Conservation (phyloP, 2,888 invertebrate species). For the Crepidodera aurea region DNA sequence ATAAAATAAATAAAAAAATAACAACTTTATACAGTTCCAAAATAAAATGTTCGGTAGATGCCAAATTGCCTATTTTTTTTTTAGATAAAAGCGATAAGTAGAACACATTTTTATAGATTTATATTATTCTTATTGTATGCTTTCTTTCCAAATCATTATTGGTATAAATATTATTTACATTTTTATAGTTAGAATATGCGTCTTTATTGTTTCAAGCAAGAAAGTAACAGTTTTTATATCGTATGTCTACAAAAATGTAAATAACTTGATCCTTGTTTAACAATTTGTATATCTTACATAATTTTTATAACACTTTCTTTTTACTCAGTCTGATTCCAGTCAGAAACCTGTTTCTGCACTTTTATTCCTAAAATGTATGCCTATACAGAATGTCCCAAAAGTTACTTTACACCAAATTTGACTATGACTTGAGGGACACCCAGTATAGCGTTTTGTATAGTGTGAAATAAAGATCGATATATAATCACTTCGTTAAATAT, state of each 20-base stretch:
- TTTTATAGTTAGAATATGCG: conserved; percentile 12
- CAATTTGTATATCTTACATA: conserved; percentile 16
- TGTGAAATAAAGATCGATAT: conserved; percentile 21
- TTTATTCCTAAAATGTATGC: too few species aligned
- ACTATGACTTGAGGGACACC: neutral
- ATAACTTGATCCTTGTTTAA: conserved; percentile 8
- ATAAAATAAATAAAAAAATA: neutral
- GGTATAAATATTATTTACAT: conserved; percentile 6
- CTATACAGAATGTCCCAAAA: neutral
- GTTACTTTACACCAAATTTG: too few species aligned
- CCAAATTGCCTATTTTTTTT: neutral
- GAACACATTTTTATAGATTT: neutral
- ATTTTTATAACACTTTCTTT: conserved; percentile 14
- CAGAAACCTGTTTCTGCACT: neutral
- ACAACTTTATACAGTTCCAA: neutral
- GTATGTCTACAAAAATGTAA: conserved; percentile 15
- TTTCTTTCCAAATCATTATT: neutral
- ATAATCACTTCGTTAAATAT: conserved; percentile 24
- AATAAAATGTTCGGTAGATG: neutral
- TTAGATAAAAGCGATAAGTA: neutral
- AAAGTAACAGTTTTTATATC: neutral
- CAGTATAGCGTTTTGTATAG: neutral
- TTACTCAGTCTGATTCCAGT: conserved; percentile 9
- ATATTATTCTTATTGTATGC: neutral
- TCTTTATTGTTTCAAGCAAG: conserved; percentile 2